Evolutionary conservation across 2,113 vertebrate genomes (phyloP), one percentile per base, ranked within the genome.

Genomic region (Australoheros scitulus): DNA sequence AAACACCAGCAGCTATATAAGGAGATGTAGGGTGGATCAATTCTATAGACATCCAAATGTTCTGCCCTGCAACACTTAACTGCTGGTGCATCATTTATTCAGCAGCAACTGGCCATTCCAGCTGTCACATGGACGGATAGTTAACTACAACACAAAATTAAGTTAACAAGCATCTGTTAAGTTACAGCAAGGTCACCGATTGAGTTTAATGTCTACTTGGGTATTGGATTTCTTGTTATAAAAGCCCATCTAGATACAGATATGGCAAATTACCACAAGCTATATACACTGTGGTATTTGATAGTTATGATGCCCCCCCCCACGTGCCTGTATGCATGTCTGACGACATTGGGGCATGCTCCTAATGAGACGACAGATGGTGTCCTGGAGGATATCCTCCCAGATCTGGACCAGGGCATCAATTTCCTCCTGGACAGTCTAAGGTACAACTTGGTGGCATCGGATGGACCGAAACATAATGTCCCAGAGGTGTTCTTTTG

Each of bases 121-220:
- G 68, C 41, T 72, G 84, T 84, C 79, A 43, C 41, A 29, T 57
- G n/a, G 41, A 76, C 75, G 56, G 60, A 36, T 59, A 61, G 55
- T 84, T 79, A 82, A 76, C 68, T n/a, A n/a, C n/a, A n/a, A n/a
- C n/a, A n/a, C n/a, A n/a, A n/a, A n/a, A n/a, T n/a, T n/a, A n/a
- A n/a, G n/a, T 50, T 72, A 52, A 5, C 22, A 76, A 47, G 52
- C 26, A 24, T 41, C 9, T 15, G 11, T 59, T 70, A 41, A 32
- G 43, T 18, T 84, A 63, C 78, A 63, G 17, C 11, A 61, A 43
- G 38, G 41, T 38, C 68, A 82, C 32, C 32, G 34, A 43, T n/a
- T 0, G 6, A 63, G 41, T 74, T 57, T 59, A 76, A 65, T 1
- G 1, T 36, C 14, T 50, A 24, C 24, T 58, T 11, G 8, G 59